Evolutionary conservation across 2,113 vertebrate species (phyloP).

Genomic region (Xenopus tropicalis): DNA sequence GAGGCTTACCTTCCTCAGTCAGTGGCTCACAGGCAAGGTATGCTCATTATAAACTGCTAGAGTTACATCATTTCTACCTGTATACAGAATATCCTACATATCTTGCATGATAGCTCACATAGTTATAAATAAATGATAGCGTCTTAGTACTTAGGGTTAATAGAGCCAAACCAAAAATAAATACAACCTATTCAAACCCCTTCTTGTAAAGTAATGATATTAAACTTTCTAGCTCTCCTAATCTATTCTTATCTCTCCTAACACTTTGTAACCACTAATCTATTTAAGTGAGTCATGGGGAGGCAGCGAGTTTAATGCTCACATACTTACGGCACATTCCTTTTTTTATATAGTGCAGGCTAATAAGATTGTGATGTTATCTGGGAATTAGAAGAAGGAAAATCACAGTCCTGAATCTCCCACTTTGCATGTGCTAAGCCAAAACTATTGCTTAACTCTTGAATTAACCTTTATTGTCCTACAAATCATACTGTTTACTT

Average conservation of each 20-base stretch:
- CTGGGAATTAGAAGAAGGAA: conserved; percentile 51
- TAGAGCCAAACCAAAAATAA: no score
- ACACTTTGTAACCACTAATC: conserved; percentile 69
- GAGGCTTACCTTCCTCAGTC: no score
- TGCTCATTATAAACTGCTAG: no score
- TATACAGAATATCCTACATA: no score
- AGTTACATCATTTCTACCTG: no score
- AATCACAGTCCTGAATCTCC: conserved; percentile 53
- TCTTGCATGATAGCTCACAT: no score
- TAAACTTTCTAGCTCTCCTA: conserved; percentile 59
- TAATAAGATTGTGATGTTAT: conserved; percentile 67
- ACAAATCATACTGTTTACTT: conserved; percentile 66
- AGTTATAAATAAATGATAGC: no score
- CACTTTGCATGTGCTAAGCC: conserved; percentile 57
- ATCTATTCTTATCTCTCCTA: conserved; percentile 65
- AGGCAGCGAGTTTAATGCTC: conserved; percentile 55
- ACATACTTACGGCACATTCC: conserved; percentile 57
- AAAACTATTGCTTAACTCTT: conserved; percentile 66
- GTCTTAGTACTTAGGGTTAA: no score
- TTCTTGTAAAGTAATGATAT: conserved; percentile 64
- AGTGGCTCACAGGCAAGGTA: no score
- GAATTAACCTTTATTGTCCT: conserved; percentile 74
- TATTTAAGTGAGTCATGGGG: conserved; percentile 63
- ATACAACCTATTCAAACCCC: no score
- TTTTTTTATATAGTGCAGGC: conserved; percentile 53